Base-by-base conservation (phyloP, 2,888 invertebrate genomes). In the Willowsia nigromaculata region DNA sequence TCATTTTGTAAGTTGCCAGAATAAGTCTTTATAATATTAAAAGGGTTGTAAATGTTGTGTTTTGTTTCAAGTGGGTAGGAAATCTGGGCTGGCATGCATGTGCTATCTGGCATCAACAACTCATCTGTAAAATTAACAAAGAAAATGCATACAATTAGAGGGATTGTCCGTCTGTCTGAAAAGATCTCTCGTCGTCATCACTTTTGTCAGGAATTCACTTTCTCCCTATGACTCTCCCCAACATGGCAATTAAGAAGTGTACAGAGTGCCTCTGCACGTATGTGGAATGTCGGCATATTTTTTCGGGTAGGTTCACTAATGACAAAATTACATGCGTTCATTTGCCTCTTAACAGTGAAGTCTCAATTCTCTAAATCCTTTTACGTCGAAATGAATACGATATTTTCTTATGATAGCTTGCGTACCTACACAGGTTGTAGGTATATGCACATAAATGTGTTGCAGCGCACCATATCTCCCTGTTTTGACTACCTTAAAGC, bases 1-100 rank as follows among this genome's bases (percentile, higher is more conserved):
- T 65, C 85, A 85, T 85, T 84, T 76, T 74, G 47, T 5, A 68
- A 37, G 68, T 11, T 37, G n/a, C 40, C 68, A 71, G 40, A 71
- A 40, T 22, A 40, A 40, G 22, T 22, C 18, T 40, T 37, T 18
- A 40, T n/a, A n/a, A 65, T 71, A 40, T 71, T 71, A 13, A 71
- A 71, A 40, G 11, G 15, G 22, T 22, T 74, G 74, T 47, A 74
- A 74, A 74, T 74, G 43, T 27, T 40, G 22, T 22, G 2, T 30
- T 33, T 71, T 37, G 15, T 22, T 37, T 74, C 27, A 47, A 74
- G 47, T 47, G 27, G 47, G 47, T 6, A 15, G 27, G 22, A n/a
- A 74, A 74, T 43, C 43, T 22, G 74, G 27, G 74, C 43, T 74
- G 25, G 47, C 27, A 47, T 74, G 47, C 43, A 47, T 47, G 47